phyloP scores from a whole-genome alignment of 1,140 invertebrate species.

The Belonocnema kinseyi region DNA sequence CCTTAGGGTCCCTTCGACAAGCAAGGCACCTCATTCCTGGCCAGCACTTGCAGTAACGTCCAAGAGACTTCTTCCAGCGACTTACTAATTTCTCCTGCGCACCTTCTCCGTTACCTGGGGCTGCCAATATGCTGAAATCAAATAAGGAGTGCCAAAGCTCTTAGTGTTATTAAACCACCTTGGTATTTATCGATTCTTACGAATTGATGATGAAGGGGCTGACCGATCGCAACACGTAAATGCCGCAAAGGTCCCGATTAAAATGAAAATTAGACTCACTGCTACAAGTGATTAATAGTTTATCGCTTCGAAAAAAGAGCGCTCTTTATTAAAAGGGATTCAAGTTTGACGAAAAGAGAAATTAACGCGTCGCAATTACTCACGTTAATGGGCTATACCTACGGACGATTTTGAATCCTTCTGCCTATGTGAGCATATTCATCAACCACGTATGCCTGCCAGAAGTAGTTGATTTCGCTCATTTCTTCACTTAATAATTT shows the following conservation, averaged over 20 bases:
- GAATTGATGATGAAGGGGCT: conserved; percentile 1
- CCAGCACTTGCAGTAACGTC: conserved; percentile 61
- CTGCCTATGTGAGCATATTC: conserved; percentile 23
- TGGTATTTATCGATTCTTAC: conserved; percentile 37
- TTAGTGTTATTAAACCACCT: conserved; percentile 55
- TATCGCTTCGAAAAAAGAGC: background rate
- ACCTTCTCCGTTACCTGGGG: conserved; percentile 40
- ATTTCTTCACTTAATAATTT: conserved; percentile 9
- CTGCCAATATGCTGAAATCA: conserved; percentile 57
- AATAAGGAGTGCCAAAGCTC: conserved; percentile 45
- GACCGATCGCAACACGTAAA: conserved; percentile 22
- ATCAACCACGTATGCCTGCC: conserved; percentile 15
- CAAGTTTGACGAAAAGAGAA: background rate
- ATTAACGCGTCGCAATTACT: background rate
- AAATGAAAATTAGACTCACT: conserved; percentile 24
- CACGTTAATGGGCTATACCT: background rate
- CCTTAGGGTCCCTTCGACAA: conserved; percentile 65
- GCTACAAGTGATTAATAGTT: background rate
- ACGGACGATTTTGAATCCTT: conserved; percentile 15
- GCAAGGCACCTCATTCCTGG: conserved; percentile 67
- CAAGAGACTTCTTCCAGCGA: conserved; percentile 59
- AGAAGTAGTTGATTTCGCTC: conserved; percentile 4
- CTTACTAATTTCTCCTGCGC: conserved; percentile 49
- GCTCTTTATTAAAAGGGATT: background rate
- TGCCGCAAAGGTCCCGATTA: conserved; percentile 36